A percentile compares a stretch with the other conserved stretches of the same genome.
Evolutionary conservation across 2,888 invertebrate genomes (phyloP).

Genomic region (Sarcophaga rosellei): DNA sequence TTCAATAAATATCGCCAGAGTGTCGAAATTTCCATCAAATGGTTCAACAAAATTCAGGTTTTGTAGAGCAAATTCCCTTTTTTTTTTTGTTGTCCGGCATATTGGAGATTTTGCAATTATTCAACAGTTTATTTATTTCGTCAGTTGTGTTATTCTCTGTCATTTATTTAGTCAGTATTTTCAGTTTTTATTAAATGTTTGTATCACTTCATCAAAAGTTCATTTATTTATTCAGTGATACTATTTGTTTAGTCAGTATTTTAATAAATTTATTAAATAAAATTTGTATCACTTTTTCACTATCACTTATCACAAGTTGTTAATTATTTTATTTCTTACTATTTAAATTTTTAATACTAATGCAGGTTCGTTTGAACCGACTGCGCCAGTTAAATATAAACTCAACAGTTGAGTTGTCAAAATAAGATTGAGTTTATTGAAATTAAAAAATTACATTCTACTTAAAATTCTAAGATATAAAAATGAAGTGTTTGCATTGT

Average conservation of each 20-base stretch:
- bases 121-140: not conserved
- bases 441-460: not conserved
- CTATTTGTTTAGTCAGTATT: too few species aligned
- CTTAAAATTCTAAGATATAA: not conserved
- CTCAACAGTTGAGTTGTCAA: not conserved
- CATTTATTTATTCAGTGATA: too few species aligned
- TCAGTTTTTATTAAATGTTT: not conserved
- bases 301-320: not conserved
- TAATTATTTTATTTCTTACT: not conserved
- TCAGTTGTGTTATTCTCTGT: not conserved
- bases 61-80: conserved; percentile 24
- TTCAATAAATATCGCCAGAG: not conserved
- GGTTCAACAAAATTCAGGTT: conserved; percentile 13
- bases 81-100: conserved; percentile 25
- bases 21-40: not conserved
- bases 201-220: not conserved
- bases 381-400: not conserved
- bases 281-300: too few species aligned
- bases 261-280: too few species aligned
- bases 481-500: not conserved
- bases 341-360: not conserved
- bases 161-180: not conserved
- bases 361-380: not conserved
- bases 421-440: not conserved
- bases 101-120: not conserved